Base-by-base conservation (phyloP, 2,797 vertebrate genomes). In the Alauda arvensis region DNA sequence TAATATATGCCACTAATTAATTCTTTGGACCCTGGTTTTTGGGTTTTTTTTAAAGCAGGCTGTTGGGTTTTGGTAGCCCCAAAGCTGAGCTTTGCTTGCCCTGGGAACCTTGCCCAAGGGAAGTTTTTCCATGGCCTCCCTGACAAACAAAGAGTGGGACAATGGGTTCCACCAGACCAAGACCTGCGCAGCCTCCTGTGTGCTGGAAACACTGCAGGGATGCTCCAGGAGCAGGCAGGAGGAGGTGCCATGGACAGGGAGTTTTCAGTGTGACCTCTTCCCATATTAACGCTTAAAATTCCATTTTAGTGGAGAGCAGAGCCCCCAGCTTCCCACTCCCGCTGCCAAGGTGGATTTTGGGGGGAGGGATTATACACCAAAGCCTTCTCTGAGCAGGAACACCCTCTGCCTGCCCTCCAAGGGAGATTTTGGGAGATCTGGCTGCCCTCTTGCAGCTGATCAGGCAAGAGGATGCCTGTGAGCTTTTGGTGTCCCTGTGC, bases 1-100 rank as follows among this genome's bases (percentile, higher is more conserved):
- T 6, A 16, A 15, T 12, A 9, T 4, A 5, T 13, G 26, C 4
- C 1, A 0, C 8, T 59, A 6, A 52, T 5, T 5, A 55, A 51
- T 74, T 11, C 11, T 46, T 62, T 19, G 5, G 4, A 23, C 10
- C 4, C 17, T 29, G 11, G 43, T 52, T 52, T 29, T 29, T 23
- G 43, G 46, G 24, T 72, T n/a, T 18, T 72, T 57, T 60, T 48
- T 42, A 12, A 33, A 53, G 6, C 8, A 26, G 8, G 19, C 14
- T 57, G 29, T 33, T 69, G 74, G 15, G 12, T 31, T 85, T 83
- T 43, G 46, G 39, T n/a, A n/a, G 45, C 52, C 28, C 23, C 60
- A 51, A 51, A 84, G 53, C 52, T 2, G 1, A 65, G 24, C 19
- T 37, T 37, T 37, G 34, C 8, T 48, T 69, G 14, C 20, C 33